Evolutionary conservation across 2,888 invertebrate genomes (phyloP), one percentile per base, ranked within the genome.

Genomic region (Venusia cambrica): DNA sequence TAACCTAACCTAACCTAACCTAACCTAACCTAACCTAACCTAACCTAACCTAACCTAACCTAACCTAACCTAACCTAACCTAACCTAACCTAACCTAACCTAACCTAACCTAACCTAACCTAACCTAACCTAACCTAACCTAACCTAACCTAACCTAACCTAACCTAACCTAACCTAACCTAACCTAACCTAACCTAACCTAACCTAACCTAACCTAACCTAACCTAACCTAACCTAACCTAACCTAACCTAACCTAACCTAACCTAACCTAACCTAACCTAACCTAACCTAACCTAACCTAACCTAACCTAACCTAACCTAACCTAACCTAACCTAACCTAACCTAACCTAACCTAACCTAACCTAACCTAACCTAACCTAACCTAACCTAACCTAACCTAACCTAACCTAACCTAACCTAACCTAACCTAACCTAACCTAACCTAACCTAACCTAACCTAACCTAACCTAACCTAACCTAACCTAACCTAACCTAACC

Each of bases 81-180:
- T 19, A 19, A 19, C 19, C 19, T 19, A 19, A 19, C 19, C 18
- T 18, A 19, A 19, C 19, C 19, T 19, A 19, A 19, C 19, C 19
- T 19, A 19, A 19, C 19, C 19, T 19, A 19, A 19, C 19, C 19
- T 19, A 19, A 19, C 19, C 19, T 19, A 19, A 19, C 19, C 19
- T 19, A 19, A 19, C 19, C 19, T 19, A 19, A 19, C 19, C 19
- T 19, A 19, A 19, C 19, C 19, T 19, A 19, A 19, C 19, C 19
- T 19, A 19, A 19, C 19, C 19, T 9, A 19, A 19, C 19, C 19
- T 19, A 19, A 19, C 19, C 19, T 19, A 19, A 19, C 19, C 19
- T 19, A 19, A 19, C 19, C 19, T 19, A 19, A 19, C 19, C 19
- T 19, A 19, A 19, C 19, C 19, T 19, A 19, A 19, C 19, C 19